These are phyloP conservation scores for Leptopilina clavipes DNA, from an alignment of 1,140 invertebrate genomes.

Conservation along the genomic window DNA sequence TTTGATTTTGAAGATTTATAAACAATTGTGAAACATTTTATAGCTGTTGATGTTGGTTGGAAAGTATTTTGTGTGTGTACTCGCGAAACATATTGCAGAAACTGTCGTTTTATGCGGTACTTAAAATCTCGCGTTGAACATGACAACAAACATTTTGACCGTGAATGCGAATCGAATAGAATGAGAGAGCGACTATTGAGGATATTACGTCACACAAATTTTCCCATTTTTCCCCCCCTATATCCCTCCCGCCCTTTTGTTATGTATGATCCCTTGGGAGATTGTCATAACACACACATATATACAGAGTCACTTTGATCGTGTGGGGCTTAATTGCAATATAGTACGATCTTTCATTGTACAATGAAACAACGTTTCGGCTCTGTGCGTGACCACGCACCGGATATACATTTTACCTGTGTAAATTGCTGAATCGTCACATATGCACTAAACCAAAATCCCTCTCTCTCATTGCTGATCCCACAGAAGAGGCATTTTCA, in stretches of 20 bases:
- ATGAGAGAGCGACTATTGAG: constrained; percentile 44
- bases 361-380: background rate
- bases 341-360: background rate
- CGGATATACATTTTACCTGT: background rate
- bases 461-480: no score
- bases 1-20: no score
- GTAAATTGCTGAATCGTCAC: background rate
- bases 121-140: constrained; percentile 47
- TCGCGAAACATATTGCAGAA: constrained; percentile 47
- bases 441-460: background rate
- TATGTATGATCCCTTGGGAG: constrained; percentile 23
- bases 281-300: constrained; percentile 35
- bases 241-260: no score
- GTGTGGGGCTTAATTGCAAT: constrained; percentile 20
- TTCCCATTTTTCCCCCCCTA: no score
- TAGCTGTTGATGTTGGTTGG: no score
- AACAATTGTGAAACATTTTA: no score
- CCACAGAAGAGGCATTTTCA: no score
- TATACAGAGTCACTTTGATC: background rate
- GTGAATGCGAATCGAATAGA: constrained; percentile 46
- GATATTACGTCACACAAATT: no score
- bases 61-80: no score
- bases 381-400: background rate
- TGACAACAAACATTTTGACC: constrained; percentile 47
- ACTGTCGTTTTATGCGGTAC: constrained; percentile 49